phyloP scores from a whole-genome alignment of 1,140 invertebrate species.

The Magallana gigas region DNA sequence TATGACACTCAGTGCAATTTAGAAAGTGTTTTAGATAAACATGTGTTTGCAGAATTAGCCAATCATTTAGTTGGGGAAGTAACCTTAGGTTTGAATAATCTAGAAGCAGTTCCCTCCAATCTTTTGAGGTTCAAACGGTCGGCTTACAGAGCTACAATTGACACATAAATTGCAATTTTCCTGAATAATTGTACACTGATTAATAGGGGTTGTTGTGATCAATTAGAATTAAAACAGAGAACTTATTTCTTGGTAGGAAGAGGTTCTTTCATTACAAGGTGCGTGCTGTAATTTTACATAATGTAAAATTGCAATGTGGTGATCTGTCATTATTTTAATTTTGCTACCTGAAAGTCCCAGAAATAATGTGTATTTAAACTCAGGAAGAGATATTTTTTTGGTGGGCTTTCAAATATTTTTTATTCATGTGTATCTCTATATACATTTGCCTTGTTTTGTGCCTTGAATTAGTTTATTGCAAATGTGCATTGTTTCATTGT shows the following conservation, averaged over 20 bases:
- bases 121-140: background rate
- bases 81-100: background rate
- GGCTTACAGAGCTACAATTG: background rate
- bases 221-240: too few relatives aligned
- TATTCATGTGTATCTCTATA: background rate
- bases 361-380: too few relatives aligned
- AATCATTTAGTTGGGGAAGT: conserved; percentile 19
- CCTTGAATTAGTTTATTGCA: background rate
- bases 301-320: too few relatives aligned
- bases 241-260: too few relatives aligned
- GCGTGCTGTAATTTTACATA: too few relatives aligned
- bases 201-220: too few relatives aligned
- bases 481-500: background rate
- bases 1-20: background rate
- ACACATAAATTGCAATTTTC: too few relatives aligned
- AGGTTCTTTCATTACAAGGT: too few relatives aligned
- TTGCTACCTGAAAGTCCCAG: too few relatives aligned
- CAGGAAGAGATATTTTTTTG: too few relatives aligned
- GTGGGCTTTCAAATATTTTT: background rate
- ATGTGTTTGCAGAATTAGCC: background rate
- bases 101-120: background rate
- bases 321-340: too few relatives aligned
- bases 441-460: background rate
- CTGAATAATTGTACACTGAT: too few relatives aligned
- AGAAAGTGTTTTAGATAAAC: background rate